These are phyloP conservation scores for Eriosoma lanigerum DNA, from an alignment of 1,140 invertebrate species.

Conservation along the genomic window DNA sequence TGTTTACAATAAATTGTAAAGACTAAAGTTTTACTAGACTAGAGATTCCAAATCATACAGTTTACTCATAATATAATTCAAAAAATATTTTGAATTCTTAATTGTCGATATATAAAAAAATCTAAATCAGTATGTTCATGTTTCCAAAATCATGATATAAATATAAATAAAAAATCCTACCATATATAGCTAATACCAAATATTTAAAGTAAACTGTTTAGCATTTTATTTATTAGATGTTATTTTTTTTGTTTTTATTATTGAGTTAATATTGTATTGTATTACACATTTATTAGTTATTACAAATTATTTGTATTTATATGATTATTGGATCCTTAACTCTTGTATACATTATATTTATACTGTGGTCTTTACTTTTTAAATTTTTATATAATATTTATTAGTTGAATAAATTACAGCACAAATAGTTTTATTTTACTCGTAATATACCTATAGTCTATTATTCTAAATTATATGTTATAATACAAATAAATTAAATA, in stretches of 20 bases:
- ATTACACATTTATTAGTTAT: neutral
- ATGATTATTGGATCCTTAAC: constrained; percentile 15
- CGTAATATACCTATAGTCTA: constrained; percentile 1
- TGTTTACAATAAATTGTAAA: neutral
- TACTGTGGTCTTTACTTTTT: constrained; percentile 10
- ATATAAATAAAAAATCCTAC: constrained; percentile 20
- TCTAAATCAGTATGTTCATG: neutral
- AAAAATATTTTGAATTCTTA: too few species aligned
- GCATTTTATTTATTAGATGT: neutral
- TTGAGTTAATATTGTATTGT: neutral
- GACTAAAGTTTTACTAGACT: too few species aligned
- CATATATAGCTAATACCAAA: neutral
- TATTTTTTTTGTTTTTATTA: neutral
- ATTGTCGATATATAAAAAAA: neutral
- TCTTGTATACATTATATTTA: constrained; percentile 17
- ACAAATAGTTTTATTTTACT: constrained; percentile 48
- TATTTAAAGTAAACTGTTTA: neutral
- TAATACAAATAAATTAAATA: neutral
- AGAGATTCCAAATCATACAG: too few species aligned
- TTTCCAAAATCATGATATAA: neutral
- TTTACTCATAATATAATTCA: too few species aligned
- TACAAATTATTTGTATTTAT: constrained; percentile 11
- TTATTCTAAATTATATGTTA: constrained; percentile 35
- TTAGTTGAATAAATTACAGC: constrained; percentile 29
- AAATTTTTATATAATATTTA: constrained; percentile 28